Evolutionary conservation across 2,888 invertebrate species (phyloP), one percentile per base, ranked within the genome.

Genomic region (Neoaliturus tenellus): DNA sequence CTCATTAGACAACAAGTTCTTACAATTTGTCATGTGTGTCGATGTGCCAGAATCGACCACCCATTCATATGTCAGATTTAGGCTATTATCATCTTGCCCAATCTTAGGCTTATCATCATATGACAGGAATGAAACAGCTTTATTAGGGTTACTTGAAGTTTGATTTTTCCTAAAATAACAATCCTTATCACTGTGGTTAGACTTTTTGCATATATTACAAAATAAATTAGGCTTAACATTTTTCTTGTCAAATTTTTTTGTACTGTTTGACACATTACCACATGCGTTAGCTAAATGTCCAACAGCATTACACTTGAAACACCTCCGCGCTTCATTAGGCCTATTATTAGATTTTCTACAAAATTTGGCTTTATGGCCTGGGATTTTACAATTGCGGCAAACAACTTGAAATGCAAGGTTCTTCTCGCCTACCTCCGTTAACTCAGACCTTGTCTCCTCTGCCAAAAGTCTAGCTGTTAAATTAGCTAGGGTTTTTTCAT

Each of bases 141-240:
- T 80, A 6, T 17, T 80, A n/a, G n/a, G n/a, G n/a, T n/a, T n/a
- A n/a, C n/a, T n/a, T n/a, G n/a, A n/a, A n/a, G n/a, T 80, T 55
- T 81, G 39, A n/a, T 25, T 39, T 35, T 33, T 35, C 31, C 67
- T 58, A 51, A 81, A 81, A 17, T 39, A 81, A 39, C 81, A 81
- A 25, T 81, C 67, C n/a, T 48, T 62, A 17, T 81, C 62, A 20
- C 17, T 8, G 28, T 44, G 48, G 81, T 31, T 81, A 23, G 12
- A 23, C 67, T 81, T 44, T 17, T 44, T 14, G 17, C 44, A 44
- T 14, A 44, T 58, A 58, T 14, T 80, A 28, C 51, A 51, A 41
- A 35, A 80, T 80, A n/a, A n/a, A n/a, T n/a, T n/a, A n/a, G n/a
- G n/a, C n/a, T 28, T 14, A 33, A 6, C 73, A n/a, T 8, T 4